phyloP scores from a whole-genome alignment of 2,113 vertebrate genomes.

The Hystrix brachyura region DNA sequence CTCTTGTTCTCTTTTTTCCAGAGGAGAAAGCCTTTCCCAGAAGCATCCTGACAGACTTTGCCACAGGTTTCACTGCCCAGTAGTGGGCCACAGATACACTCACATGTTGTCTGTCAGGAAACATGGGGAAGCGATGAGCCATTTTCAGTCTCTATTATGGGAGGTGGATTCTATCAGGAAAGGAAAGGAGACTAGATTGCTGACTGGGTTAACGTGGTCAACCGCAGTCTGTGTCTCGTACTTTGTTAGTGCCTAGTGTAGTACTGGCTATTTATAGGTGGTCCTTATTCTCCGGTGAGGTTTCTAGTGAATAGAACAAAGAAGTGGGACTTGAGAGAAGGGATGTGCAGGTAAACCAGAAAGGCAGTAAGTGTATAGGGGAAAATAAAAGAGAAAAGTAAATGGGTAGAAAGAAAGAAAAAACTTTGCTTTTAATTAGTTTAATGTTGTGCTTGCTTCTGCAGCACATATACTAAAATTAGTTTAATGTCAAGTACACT shows the following conservation, averaged over 20 bases:
- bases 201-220: neutral
- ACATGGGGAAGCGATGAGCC: neutral
- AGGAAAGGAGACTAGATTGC: neutral
- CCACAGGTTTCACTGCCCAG: neutral
- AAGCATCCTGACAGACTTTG: neutral
- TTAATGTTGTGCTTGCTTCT: too few species aligned
- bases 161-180: neutral
- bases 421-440: conserved; percentile 3
- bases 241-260: neutral
- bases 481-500: neutral
- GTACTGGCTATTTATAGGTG: neutral
- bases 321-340: neutral
- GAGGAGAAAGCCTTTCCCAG: neutral
- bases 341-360: neutral
- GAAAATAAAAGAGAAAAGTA: neutral
- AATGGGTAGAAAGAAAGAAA: neutral
- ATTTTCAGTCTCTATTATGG: neutral
- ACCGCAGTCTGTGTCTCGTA: neutral
- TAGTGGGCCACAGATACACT: neutral
- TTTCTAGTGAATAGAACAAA: neutral
- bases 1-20: neutral
- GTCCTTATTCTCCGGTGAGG: neutral
- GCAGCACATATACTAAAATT: too few species aligned
- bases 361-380: neutral
- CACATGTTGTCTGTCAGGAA: neutral